Base-by-base conservation (phyloP, 92 coral and sea anemone species). In the Parazoanthus darwini region DNA sequence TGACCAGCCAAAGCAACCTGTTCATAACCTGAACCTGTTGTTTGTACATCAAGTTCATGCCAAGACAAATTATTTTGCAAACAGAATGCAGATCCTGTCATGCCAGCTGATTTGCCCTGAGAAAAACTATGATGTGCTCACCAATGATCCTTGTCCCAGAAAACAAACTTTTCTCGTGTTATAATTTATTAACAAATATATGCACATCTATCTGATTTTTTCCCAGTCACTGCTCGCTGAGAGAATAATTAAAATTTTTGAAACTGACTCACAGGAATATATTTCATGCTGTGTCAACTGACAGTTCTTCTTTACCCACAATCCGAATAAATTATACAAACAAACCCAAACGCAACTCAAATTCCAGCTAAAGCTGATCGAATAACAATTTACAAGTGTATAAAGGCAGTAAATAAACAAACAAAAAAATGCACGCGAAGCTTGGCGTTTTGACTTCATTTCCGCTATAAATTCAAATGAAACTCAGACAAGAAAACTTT, bases 321-420 rank as follows among this genome's bases (percentile, higher is more conserved):
- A 76, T 37, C 80, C 51, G 51, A 48, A 48, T 8, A 39, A 43
- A 42, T 20, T 23, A 76, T 20, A 76, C 80, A 76, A 76, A 76
- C 44, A 74, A 74, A 74, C 26, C 79, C 6, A 6, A 74, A 25
- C n/a, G 80, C 51, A 23, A 37, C 33, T 29, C 23, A 50, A 76
- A 76, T 36, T 76, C 44, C 39, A 35, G 39, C 46, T 14, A 3
- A 26, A 36, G 33, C 25, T 76, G 10, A 29, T 29, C 33, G 33
- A 37, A 38, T 44, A 76, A 76, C 35, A 76, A 18, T 76, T 38
- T 76, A 39, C 51, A 76, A 76, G 80, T 76, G 80, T 39, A 20
- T 20, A 44, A 39, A 76, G 39, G 54, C 51, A 39, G 80, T 76
- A 76, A 76, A 76, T 76, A 76, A 76, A 76, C 80, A 76, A 74